A percentile compares a stretch with the other conserved stretches of the same genome.
phyloP scores from a whole-genome alignment of 2,797 vertebrate species.

The Anisognathus igniventris region DNA sequence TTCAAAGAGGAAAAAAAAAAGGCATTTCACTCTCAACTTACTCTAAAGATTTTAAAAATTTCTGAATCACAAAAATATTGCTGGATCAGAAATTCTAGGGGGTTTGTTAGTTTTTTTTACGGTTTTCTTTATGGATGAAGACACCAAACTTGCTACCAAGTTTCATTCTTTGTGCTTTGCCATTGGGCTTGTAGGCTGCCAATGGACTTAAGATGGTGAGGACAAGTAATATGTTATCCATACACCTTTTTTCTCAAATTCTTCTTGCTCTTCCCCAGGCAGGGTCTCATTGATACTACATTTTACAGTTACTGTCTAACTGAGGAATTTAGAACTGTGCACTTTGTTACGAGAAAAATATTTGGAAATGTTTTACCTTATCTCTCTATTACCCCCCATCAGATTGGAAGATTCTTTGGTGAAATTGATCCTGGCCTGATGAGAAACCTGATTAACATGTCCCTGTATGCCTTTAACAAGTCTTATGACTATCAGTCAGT shows the following conservation, averaged over 20 bases:
- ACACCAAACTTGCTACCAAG: not conserved
- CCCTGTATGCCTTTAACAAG: constrained; percentile 93
- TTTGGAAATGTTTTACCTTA: not conserved
- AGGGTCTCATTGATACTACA: not conserved
- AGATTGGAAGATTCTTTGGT: constrained; percentile 98
- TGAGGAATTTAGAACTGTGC: not conserved
- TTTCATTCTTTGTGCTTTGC: not conserved
- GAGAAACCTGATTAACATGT: constrained; percentile 89
- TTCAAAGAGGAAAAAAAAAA: not conserved
- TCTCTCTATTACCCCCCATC: not conserved
- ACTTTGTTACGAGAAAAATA: not conserved
- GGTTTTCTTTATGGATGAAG: not conserved
- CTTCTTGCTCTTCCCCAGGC: not conserved
- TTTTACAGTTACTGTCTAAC: not conserved
- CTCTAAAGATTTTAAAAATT: not conserved
- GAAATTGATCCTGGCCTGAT: constrained; percentile 95
- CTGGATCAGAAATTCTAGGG: not conserved
- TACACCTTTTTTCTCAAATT: not conserved
- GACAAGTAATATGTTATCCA: not conserved
- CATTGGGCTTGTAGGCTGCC: not conserved
- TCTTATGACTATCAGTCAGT: constrained; percentile 97
- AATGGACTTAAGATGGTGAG: not conserved
- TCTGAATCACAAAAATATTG: not conserved
- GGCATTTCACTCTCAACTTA: not conserved
- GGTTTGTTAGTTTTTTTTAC: not conserved